Conservation (phyloP, 2,113 vertebrate species). For the Lynx canadensis region DNA sequence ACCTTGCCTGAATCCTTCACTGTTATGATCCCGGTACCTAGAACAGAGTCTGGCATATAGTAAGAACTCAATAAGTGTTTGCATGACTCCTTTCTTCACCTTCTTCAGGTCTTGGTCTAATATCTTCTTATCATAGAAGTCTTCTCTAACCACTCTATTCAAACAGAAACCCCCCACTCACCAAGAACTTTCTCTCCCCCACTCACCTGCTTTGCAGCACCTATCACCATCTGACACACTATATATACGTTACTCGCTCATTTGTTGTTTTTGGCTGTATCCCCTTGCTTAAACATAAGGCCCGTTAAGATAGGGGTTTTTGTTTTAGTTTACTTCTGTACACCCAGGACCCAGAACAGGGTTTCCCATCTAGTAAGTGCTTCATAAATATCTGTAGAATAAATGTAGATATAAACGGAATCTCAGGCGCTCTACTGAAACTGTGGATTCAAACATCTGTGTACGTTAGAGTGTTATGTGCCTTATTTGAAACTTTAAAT, state of each 20-base stretch:
- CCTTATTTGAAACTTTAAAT: constrained; percentile 28
- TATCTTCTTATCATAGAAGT: background rate
- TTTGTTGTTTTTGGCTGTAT: background rate
- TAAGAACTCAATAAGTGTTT: background rate
- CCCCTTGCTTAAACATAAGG: background rate
- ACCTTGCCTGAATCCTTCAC: background rate
- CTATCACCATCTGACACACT: background rate
- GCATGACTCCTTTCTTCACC: background rate
- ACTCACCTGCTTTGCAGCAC: background rate
- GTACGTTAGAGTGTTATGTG: background rate
- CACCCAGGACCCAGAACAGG: background rate
- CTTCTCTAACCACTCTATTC: background rate
- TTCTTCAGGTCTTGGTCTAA: background rate
- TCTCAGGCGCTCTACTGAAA: background rate
- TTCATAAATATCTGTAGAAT: background rate
- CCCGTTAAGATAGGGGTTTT: background rate
- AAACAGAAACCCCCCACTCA: background rate
- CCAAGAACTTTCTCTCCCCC: background rate
- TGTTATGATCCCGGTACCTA: background rate
- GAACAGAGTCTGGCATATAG: background rate
- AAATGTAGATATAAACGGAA: constrained; percentile 2
- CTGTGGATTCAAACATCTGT: background rate
- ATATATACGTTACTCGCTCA: background rate
- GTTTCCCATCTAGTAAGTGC: background rate
- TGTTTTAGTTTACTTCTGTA: background rate